phyloP scores from a whole-genome alignment of 2,888 invertebrate species.

The Adelphocoris suturalis region DNA sequence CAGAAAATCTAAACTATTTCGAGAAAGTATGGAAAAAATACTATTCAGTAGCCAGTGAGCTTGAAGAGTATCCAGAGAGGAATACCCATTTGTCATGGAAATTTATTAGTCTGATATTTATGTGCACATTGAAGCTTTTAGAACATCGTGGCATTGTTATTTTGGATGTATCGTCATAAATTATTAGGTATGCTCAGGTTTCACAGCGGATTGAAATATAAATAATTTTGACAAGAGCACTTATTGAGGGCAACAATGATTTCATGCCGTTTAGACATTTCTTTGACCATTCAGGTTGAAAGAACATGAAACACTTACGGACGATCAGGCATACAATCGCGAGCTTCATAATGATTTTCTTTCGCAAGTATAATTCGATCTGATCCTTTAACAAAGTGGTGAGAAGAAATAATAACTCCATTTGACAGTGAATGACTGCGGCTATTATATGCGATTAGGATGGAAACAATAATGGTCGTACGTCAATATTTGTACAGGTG shows the following conservation, averaged over 20 bases:
- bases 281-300: background rate
- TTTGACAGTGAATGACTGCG: background rate
- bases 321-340: conserved; percentile 17
- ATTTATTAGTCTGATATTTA: too few relatives aligned
- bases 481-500: too few relatives aligned
- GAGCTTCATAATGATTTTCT: conserved; percentile 37
- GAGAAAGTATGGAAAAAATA: too few relatives aligned
- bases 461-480: too few relatives aligned
- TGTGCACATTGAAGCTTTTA: too few relatives aligned
- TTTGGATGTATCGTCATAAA: too few relatives aligned
- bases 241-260: background rate
- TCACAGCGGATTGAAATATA: background rate
- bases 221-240: background rate
- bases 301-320: conserved; percentile 17
- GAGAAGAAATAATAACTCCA: background rate
- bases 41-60: too few relatives aligned
- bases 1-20: too few relatives aligned
- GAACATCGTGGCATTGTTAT: too few relatives aligned
- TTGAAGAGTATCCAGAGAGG: too few relatives aligned
- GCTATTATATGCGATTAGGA: too few relatives aligned
- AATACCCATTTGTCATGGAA: too few relatives aligned
- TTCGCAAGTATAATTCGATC: background rate
- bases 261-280: background rate
- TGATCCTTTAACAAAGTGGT: background rate
- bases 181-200: background rate